These are phyloP conservation scores for Trachelus iudaicus DNA, from an alignment of 2,888 invertebrate species.

Conservation along the genomic window DNA sequence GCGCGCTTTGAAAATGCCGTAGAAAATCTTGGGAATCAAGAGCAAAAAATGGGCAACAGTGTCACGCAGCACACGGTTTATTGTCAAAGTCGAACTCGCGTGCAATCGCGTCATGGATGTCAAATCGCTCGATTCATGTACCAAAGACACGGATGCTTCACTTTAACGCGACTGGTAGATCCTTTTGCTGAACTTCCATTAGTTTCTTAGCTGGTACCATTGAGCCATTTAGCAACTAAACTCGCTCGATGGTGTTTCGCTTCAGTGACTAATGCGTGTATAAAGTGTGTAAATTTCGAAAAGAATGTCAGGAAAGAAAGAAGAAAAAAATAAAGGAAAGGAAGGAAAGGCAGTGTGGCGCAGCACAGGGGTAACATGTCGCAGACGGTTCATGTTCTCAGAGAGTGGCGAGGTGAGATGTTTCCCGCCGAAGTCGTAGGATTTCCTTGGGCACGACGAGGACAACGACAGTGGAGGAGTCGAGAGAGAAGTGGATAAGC, in stretches of 20 bases:
- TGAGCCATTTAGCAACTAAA: background rate
- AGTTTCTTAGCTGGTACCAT: background rate
- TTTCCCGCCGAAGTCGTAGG: background rate
- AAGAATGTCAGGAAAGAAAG: background rate
- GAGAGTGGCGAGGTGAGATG: background rate
- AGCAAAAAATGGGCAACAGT: background rate
- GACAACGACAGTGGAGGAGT: background rate
- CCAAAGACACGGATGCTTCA: background rate
- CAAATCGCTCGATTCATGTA: background rate
- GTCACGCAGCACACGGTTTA: background rate
- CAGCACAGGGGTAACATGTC: background rate
- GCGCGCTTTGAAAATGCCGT: slow-evolving; percentile 22
- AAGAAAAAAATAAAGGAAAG: background rate
- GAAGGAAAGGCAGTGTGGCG: background rate
- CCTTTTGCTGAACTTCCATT: background rate
- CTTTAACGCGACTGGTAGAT: background rate
- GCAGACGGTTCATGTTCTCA: background rate
- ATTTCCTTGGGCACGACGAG: background rate
- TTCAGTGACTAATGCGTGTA: background rate
- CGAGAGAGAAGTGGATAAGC: background rate
- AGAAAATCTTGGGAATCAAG: background rate
- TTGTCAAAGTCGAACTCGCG: background rate
- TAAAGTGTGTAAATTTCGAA: background rate
- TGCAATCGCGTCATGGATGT: background rate
- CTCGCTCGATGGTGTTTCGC: background rate